Percentiles rank a stretch among this genome's conserved stretches.
These are phyloP conservation scores for Reticulitermes speratus DNA, from an alignment of 1,140 invertebrate species.

Conservation along the genomic window DNA sequence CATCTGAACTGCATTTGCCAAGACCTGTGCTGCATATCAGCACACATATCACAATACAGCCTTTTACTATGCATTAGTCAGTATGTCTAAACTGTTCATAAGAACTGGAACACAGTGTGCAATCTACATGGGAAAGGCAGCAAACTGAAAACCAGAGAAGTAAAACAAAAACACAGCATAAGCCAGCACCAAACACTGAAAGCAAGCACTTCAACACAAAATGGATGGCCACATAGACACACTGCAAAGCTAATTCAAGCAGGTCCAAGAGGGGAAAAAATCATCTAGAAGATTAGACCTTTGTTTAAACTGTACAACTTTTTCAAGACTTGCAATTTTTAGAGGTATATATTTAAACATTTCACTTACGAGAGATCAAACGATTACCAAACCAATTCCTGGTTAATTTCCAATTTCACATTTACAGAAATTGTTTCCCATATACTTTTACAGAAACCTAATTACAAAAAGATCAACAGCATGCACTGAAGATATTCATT, in stretches of 20 bases:
- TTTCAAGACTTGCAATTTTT: too few species aligned
- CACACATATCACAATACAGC: too few species aligned
- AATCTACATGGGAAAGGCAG: not conserved
- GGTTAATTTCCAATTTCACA: not conserved
- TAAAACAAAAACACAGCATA: not conserved
- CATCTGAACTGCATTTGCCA: too few species aligned
- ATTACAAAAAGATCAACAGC: not conserved
- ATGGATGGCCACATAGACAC: not conserved
- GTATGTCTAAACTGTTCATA: not conserved
- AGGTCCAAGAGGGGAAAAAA: not conserved
- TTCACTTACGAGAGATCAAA: not conserved
- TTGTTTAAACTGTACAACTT: not conserved
- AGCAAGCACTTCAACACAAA: not conserved
- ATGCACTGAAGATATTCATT: not conserved
- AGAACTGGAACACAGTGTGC: not conserved
- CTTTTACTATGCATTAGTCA: too few species aligned
- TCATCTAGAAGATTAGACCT: not conserved
- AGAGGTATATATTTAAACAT: not conserved
- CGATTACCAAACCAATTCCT: not conserved
- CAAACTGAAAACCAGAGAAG: not conserved
- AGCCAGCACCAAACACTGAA: constrained; percentile 7
- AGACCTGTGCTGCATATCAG: too few species aligned
- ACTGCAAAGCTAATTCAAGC: not conserved
- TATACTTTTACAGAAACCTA: not conserved
- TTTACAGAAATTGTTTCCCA: not conserved